These are phyloP conservation scores for Hystrix cristata DNA, from an alignment of 2,113 vertebrate species.

Conservation along the genomic window DNA sequence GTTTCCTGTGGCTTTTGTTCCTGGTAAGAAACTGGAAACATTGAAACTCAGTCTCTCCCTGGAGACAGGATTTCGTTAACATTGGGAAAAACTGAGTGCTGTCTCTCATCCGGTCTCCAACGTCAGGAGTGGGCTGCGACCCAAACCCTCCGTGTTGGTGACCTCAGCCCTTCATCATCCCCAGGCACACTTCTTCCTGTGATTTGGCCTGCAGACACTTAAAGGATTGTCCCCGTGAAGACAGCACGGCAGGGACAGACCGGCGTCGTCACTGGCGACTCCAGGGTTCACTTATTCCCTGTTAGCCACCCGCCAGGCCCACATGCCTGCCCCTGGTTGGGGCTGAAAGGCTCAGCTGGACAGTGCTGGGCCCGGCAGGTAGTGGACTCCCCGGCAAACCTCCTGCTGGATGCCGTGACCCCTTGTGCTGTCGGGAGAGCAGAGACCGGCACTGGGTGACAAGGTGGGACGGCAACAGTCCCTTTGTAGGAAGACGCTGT, in stretches of 20 bases:
- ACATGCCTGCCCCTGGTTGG: not conserved
- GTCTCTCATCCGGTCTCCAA: not conserved
- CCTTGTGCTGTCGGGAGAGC: not conserved
- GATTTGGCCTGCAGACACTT: not conserved
- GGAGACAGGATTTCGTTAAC: constrained; percentile 57
- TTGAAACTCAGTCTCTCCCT: constrained; percentile 53
- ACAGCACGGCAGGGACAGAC: not conserved
- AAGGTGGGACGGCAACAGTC: not conserved
- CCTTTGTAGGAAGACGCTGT: accelerated
- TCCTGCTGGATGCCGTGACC: not conserved
- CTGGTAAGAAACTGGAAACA: not conserved
- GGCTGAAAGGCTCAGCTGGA: not conserved
- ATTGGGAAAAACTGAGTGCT: constrained; percentile 49
- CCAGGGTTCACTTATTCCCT: not conserved
- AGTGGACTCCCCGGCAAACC: not conserved
- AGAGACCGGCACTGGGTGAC: not conserved
- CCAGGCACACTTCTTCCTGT: not conserved
- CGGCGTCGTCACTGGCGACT: not conserved
- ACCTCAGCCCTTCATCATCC: not conserved
- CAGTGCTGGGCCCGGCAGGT: not conserved
- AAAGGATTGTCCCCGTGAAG: not conserved
- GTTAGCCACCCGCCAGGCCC: not conserved
- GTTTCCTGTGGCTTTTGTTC: constrained; percentile 62
- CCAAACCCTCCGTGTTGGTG: not conserved
- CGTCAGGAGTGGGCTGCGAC: not conserved